Base-by-base conservation (phyloP, 2,797 vertebrate species). In the Neosilurus hyrtlii region DNA sequence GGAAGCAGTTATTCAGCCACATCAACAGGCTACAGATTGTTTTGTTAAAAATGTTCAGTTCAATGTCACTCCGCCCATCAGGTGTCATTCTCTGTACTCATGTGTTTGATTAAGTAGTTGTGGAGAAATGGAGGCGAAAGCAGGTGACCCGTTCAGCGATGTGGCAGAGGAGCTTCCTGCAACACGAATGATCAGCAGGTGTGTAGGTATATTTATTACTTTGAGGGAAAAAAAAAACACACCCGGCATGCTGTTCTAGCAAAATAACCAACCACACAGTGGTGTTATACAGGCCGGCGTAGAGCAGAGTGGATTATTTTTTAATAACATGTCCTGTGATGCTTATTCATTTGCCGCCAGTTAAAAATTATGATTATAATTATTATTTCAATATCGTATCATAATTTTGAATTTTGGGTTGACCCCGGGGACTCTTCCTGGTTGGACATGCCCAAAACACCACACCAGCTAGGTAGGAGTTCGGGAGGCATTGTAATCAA, bases 51-150 rank as follows among this genome's bases (percentile, higher is more conserved):
- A 18, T 18, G 52, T 35, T 57, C 3, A 56, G 30, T 30, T 56
- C 52, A 30, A 3, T 10, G 5, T 73, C 24, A 73, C 22, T 24
- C 16, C 15, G 2, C 16, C n/a, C 12, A 3, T 15, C 57, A 62
- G 14, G 35, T 7, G 20, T 12, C 10, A 35, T 2, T 9, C 11
- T 43, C 30, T 61, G 16, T 57, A 20, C 20, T 6, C 14, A 18
- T 72, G 6, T 54, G 49, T 73, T 51, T 54, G 18, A 9, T 51
- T 30, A 14, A 9, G 35, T 43, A 62, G 57, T 59, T 89, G 51
- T 92, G 90, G 91, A 56, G 91, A 92, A 84, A 96, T 95, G 95
- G 94, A 94, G 81, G 90, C 86, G 78, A 95, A 95, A 87, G 89
- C 88, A 37, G 93, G 90, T 78, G 94, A 95, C 86, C 89, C 92